Evolutionary conservation across 2,113 vertebrate species (phyloP).

Genomic region (Catharus fuscescens): DNA sequence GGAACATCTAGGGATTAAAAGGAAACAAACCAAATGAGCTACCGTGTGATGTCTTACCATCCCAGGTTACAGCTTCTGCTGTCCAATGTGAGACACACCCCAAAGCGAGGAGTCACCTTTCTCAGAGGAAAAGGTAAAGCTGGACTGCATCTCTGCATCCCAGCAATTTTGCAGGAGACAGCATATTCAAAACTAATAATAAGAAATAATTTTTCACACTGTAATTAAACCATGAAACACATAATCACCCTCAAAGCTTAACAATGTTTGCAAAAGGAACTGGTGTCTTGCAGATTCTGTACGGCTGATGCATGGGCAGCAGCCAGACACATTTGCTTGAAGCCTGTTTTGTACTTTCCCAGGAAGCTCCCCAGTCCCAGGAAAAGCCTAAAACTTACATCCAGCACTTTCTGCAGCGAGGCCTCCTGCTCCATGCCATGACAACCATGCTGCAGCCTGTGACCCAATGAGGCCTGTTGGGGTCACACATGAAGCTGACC

Average conservation of each 20-base stretch:
- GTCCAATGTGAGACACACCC: background rate
- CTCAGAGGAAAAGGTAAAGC: background rate
- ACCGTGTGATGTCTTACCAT: background rate
- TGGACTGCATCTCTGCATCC: background rate
- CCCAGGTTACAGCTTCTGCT: background rate
- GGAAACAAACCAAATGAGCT: background rate
- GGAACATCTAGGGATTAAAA: background rate
- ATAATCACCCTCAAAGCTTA: background rate
- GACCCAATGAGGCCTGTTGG: background rate
- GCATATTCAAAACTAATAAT: background rate
- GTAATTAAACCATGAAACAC: background rate
- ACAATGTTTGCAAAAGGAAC: background rate
- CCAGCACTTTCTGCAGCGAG: rapidly evolving
- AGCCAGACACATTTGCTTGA: background rate
- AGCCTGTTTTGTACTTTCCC: background rate
- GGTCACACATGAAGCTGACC: rapidly evolving
- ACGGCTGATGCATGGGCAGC: background rate
- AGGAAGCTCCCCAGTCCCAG: background rate
- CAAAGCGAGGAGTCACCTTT: rapidly evolving
- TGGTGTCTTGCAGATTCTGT: background rate
- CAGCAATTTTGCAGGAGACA: background rate
- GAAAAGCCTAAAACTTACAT: background rate
- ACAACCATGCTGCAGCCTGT: background rate
- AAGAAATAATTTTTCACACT: background rate
- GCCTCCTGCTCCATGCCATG: background rate